Base-by-base conservation (phyloP, 2,113 vertebrate species). In the Podarcis muralis region DNA sequence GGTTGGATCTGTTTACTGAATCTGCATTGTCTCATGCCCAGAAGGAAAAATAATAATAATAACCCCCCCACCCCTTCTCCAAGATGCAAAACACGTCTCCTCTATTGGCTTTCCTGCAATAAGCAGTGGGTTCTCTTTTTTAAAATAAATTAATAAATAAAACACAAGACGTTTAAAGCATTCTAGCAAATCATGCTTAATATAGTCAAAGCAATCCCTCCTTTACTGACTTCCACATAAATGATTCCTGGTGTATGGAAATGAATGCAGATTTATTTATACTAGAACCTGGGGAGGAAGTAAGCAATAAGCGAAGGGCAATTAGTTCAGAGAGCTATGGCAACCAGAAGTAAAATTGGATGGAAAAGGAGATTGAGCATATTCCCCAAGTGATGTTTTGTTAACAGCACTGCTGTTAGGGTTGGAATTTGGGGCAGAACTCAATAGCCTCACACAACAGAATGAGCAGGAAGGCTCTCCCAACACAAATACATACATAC, bases 41-140 rank as follows among this genome's bases (percentile, higher is more conserved):
- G 35, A 88, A 85, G 71, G 65, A 22, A 84, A 89, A 87, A 90
- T 53, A 53, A 53, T 53, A 82, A 59, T 12, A 15, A 15, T 62
- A 83, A 65, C 11, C 15, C 43, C 8, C 1, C 90, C n/a, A n/a
- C n/a, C 87, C 77, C 48, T 12, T 53, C 48, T 11, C 48, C 9
- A 85, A 86, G 7, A 93, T 88, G 25, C 35, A 93, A 87, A 96
- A 85, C 30, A 37, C 16, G 84, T 88, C 86, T 83, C 66, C 65
- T 92, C 82, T 86, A 30, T 74, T 66, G 69, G 88, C 90, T 85
- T 65, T 48, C 35, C 69, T 85, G 1, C 23, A 27, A 2, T 59
- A 86, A 91, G 84, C 12, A 68, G 84, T 53, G 59, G 13, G 12
- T 53, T 43, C 43, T 22, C 40, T 12, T 84, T 40, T 30, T 68